Evolutionary conservation across 2,888 invertebrate species (phyloP), one percentile per base, ranked within the genome.

Genomic region (Lepidochitona cinerea): DNA sequence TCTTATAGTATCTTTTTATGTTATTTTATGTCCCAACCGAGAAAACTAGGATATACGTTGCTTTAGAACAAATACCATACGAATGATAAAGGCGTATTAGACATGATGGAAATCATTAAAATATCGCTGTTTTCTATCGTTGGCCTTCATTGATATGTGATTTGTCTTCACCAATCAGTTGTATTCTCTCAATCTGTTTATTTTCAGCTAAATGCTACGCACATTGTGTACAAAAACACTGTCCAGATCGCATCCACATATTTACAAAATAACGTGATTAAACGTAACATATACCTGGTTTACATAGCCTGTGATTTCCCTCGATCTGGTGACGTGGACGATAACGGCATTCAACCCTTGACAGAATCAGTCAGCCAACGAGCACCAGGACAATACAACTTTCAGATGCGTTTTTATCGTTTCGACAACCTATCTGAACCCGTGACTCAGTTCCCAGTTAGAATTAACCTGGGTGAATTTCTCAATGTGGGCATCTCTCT

Each of bases 191-290:
- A n/a, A n/a, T n/a, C n/a, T n/a, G 53, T 64, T 67, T 32, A 32
- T 72, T 79, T 81, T 37, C 82, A 89, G 88, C 70, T 75, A 26
- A 89, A 89, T 71, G 72, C 64, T 0, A 85, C 87, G 0, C 86
- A 87, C 75, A 85, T 89, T 35, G 78, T 84, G 26, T 89, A 89
- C 78, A 76, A 72, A 35, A 88, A 85, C 68, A 76, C 76, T 5
- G 75, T 87, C 33, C 72, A 77, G 33, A 84, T 86, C 64, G 81
- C 83, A 35, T 81, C 81, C 32, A 86, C 88, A 0, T 78, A 77
- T 18, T 71, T 71, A 4, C 73, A 74, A 12, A 81, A 79, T 7
- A 32, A 74, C 35, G 83, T 87, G 53, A 84, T 83, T 23, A 74
- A 85, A 12, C 77, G 79, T 2, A 86, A 86, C 75, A 81, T 81